Evolutionary conservation across 2,888 invertebrate genomes (phyloP), one percentile per base, ranked within the genome.

Genomic region (Cheilosia vernalis): DNA sequence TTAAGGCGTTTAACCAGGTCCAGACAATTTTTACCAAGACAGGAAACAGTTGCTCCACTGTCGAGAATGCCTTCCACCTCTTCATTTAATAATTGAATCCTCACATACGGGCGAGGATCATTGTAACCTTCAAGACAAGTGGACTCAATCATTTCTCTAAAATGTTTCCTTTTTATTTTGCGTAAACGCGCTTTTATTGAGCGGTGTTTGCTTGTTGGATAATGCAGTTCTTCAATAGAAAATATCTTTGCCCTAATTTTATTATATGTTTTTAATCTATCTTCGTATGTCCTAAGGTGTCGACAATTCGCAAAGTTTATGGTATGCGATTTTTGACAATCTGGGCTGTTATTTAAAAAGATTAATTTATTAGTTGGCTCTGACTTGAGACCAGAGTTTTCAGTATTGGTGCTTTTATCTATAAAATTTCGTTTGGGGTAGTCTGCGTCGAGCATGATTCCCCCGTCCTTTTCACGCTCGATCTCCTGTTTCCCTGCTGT

Each of bases 391-490:
- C 19, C 47, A 47, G 47, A 17, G 17, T 1, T 19, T 1, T 47
- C 47, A 2, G 47, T 47, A n/a, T 19, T 47, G 4, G 47, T 47
- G 47, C 47, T 47, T 47, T 47, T 19, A 2, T 47, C 47, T 17
- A 5, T 9, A 0, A 47, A 5, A 19, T 17, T 17, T 47, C 47
- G 47, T 47, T n/a, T 17, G 55, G 30, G n/a, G 15, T 1, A 2
- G 55, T 55, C 30, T 55, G 55, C 2, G 55, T 55, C 55, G 55
- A 55, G 30, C 55, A 24, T 21, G 53, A 53, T 27, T 21, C 53
- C 27, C 24, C 53, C 10, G 53, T 15, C 15, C 4, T 27, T 15
- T 24, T 42, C 42, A 42, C 53, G 0, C 53, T 53, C 53, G 53
- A 27, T 24, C 13, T 24, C 9, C 53, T 21, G 24, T 53, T 53